phyloP scores from a whole-genome alignment of 2,888 invertebrate species.

The Itoplectis maculator region DNA sequence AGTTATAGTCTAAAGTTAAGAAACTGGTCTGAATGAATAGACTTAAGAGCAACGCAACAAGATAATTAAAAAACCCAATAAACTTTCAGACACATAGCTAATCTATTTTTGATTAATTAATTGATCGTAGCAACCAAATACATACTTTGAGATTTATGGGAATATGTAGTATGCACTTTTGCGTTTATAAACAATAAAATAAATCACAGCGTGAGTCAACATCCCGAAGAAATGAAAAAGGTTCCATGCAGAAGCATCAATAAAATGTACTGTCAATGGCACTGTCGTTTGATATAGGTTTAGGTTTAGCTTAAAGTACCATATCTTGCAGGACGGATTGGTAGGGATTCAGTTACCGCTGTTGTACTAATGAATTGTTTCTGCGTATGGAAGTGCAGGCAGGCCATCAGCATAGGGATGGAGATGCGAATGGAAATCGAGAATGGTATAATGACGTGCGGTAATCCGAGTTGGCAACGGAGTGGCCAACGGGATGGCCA shows the following conservation, averaged over 20 bases:
- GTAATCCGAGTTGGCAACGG: slow-evolving; percentile 55
- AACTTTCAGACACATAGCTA: too few species aligned
- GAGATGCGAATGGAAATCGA: slow-evolving; percentile 54
- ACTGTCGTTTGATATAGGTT: not conserved
- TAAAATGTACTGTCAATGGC: not conserved
- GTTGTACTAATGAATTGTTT: slow-evolving; percentile 50
- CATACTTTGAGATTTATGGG: not conserved
- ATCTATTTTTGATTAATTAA: too few species aligned
- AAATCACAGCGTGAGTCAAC: not conserved
- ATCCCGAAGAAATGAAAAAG: not conserved
- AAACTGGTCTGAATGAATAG: too few species aligned
- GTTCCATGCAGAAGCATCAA: too few species aligned
- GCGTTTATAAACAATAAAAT: not conserved
- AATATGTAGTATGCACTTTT: not conserved
- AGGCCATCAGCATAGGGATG: slow-evolving; percentile 26
- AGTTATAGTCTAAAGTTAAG: too few species aligned
- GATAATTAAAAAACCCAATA: too few species aligned
- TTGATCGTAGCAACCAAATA: too few species aligned
- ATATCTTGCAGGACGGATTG: not conserved
- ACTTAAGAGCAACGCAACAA: too few species aligned
- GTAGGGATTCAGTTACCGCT: slow-evolving; percentile 21
- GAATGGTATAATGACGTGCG: slow-evolving; percentile 62
- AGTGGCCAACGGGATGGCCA: slow-evolving; percentile 13
- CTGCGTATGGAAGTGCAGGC: slow-evolving; percentile 19
- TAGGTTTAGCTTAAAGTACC: not conserved